A percentile compares a stretch with the other conserved stretches of the same genome.
These are phyloP conservation scores for Serrognathus titanus DNA, from an alignment of 2,888 invertebrate species.

Conservation along the genomic window DNA sequence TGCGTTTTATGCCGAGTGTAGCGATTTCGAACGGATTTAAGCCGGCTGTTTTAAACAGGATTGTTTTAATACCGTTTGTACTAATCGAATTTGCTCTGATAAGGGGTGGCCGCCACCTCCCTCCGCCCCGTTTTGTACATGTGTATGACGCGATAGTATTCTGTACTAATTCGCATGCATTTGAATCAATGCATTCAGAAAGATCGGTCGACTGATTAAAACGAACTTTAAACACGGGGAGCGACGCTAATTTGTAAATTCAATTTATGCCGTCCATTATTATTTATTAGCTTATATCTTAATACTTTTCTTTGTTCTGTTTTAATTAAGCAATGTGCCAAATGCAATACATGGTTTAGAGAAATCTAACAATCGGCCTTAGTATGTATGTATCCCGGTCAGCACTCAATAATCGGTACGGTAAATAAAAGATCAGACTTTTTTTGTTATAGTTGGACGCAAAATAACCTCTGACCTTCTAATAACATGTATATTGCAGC, in stretches of 20 bases:
- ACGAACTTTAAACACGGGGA: slow-evolving; percentile 41
- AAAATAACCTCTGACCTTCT: too few species aligned
- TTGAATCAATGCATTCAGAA: slow-evolving; percentile 45
- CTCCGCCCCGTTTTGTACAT: slow-evolving; percentile 32
- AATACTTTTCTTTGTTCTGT: too few species aligned
- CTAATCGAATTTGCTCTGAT: slow-evolving; percentile 56
- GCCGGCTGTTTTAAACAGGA: slow-evolving; percentile 51
- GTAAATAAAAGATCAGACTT: too few species aligned
- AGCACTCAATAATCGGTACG: too few species aligned
- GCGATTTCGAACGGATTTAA: slow-evolving; percentile 34
- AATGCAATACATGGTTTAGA: too few species aligned
- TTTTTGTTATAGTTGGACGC: too few species aligned
- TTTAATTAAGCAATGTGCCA: too few species aligned
- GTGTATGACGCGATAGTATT: slow-evolving; percentile 43
- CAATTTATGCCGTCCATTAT: slow-evolving; percentile 24
- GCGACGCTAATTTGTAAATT: slow-evolving; percentile 41
- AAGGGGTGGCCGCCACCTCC: slow-evolving; percentile 34
- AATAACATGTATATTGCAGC: too few species aligned
- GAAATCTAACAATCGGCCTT: too few species aligned
- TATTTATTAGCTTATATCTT: slow-evolving; percentile 9
- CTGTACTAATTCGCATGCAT: slow-evolving; percentile 43
- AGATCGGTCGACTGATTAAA: slow-evolving; percentile 48
- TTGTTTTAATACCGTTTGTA: slow-evolving; percentile 60
- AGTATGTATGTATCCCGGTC: too few species aligned
- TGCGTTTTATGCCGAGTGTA: slow-evolving; percentile 23